These are phyloP conservation scores for Caerostris darwini DNA, from an alignment of 1,140 invertebrate species.

Conservation along the genomic window DNA sequence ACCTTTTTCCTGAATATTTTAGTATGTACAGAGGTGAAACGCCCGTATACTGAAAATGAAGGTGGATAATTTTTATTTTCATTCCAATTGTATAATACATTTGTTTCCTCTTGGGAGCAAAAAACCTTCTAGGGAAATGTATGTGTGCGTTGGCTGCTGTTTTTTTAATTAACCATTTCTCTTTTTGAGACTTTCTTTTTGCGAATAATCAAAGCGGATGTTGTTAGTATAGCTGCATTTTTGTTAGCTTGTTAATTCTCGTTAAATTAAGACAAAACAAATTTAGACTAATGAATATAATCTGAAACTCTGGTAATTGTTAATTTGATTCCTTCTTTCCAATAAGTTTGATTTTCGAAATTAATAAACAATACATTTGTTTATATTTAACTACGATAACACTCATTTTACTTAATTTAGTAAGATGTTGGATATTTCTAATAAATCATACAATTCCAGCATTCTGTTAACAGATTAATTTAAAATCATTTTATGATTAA, in stretches of 20 bases:
- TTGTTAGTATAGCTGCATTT: not conserved
- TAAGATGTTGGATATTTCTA: too few relatives aligned
- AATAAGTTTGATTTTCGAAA: not conserved
- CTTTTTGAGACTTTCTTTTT: not conserved
- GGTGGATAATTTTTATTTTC: not conserved
- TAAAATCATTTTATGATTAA: too few relatives aligned
- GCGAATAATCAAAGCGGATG: not conserved
- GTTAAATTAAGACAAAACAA: not conserved
- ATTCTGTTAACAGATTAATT: too few relatives aligned
- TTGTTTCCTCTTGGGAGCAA: not conserved
- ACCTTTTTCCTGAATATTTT: constrained; percentile 6
- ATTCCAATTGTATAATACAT: not conserved
- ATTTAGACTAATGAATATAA: not conserved
- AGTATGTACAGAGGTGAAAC: not conserved
- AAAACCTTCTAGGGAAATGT: not conserved
- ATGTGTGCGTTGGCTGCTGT: not conserved
- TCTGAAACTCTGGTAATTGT: not conserved
- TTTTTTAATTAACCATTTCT: constrained; percentile 12
- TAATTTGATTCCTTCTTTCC: not conserved
- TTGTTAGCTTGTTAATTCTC: not conserved
- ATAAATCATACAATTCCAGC: too few relatives aligned
- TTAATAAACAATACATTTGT: too few relatives aligned
- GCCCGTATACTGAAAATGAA: not conserved
- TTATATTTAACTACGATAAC: too few relatives aligned
- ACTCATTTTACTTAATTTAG: too few relatives aligned